A percentile compares a stretch with the other conserved stretches of the same genome.
Conservation (phyloP, 2,797 vertebrate species). For the Carduelis carduelis region DNA sequence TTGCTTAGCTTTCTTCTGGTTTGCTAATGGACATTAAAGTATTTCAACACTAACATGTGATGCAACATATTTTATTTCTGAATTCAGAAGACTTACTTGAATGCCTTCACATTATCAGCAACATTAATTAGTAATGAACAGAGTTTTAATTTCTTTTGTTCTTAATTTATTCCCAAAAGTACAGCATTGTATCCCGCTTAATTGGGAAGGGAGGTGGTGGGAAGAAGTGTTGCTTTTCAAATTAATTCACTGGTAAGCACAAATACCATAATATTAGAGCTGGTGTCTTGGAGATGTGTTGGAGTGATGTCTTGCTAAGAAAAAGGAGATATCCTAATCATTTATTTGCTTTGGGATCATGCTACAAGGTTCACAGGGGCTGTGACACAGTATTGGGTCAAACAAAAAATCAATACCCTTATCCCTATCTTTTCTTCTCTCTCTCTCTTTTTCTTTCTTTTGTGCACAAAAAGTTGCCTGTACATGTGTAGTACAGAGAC, state of each 20-base stretch:
- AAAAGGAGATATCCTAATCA: background rate
- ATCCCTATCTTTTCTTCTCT: rapidly evolving
- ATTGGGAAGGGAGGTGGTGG: background rate
- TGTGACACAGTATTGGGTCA: background rate
- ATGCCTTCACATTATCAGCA: background rate
- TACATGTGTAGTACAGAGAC: background rate
- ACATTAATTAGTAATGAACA: background rate
- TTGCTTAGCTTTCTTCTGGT: background rate
- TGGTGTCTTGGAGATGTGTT: background rate
- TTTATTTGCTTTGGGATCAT: background rate
- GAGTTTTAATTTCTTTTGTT: background rate
- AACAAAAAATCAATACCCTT: background rate
- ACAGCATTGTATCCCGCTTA: background rate
- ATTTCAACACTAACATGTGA: background rate
- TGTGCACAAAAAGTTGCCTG: background rate
- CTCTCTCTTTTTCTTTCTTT: background rate
- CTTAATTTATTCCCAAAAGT: background rate
- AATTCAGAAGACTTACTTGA: background rate
- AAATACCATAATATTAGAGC: background rate
- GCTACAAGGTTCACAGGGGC: background rate
- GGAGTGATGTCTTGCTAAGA: background rate
- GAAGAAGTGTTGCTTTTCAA: background rate
- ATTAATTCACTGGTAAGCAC: background rate
- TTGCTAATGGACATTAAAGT: background rate
- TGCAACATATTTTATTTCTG: background rate